These are phyloP conservation scores for Stramonita haemastoma DNA, from an alignment of 2,888 invertebrate genomes.

Conservation along the genomic window DNA sequence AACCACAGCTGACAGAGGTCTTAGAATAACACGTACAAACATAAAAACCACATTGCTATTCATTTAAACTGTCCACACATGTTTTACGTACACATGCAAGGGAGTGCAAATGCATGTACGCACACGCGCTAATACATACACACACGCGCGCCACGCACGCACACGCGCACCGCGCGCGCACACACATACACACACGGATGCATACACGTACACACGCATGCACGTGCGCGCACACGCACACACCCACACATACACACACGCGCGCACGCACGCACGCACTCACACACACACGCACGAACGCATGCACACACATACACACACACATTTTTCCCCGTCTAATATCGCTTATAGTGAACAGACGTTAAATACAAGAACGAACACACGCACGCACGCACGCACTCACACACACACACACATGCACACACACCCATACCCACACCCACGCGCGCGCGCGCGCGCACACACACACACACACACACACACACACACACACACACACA, in stretches of 20 bases:
- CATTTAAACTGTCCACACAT: too few relatives aligned
- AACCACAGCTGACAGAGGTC: too few relatives aligned
- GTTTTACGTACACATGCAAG: too few relatives aligned
- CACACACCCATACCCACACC: too few relatives aligned
- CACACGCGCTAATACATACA: background rate
- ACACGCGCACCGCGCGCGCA: background rate
- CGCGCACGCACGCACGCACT: background rate
- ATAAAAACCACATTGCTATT: too few relatives aligned
- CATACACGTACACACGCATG: background rate
- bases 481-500: constrained; percentile 17
- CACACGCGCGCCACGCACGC: background rate
- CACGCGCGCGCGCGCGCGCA: background rate
- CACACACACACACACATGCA: background rate
- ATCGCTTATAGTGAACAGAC: too few relatives aligned
- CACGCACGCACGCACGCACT: too few relatives aligned
- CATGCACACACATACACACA: too few relatives aligned
- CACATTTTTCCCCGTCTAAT: too few relatives aligned
- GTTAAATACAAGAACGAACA: too few relatives aligned
- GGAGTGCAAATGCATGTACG: too few relatives aligned
- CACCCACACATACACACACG: background rate
- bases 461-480: background rate
- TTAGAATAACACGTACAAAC: too few relatives aligned
- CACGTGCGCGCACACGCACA: background rate
- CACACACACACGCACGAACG: background rate
- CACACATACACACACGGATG: background rate